Percentiles rank a stretch among this genome's conserved stretches.
phyloP scores from a whole-genome alignment of 2,113 vertebrate genomes.

The Nesogale talazaci region DNA sequence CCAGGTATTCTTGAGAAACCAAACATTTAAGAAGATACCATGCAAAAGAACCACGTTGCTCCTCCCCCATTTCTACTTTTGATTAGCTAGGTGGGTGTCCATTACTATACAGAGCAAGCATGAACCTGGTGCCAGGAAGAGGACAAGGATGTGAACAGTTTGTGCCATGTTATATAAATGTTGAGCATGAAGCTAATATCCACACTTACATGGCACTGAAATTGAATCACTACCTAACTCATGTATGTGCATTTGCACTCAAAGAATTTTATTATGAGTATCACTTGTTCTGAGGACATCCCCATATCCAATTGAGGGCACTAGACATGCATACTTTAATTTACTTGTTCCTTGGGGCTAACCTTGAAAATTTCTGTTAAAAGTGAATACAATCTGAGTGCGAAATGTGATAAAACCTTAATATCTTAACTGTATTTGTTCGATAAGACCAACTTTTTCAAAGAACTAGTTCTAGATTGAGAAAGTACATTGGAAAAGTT shows the following conservation, averaged over 20 bases:
- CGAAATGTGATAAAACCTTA: no score
- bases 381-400: neutral
- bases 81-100: neutral
- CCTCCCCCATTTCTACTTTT: no score
- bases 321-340: accelerated
- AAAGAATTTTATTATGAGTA: neutral
- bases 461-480: neutral
- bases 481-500: no score
- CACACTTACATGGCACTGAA: accelerated
- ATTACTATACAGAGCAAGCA: neutral
- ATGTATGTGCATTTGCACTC: accelerated
- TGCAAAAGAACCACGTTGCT: no score
- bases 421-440: neutral
- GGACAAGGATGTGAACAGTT: accelerated
- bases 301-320: accelerated
- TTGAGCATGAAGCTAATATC: neutral
- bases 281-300: accelerated
- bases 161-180: neutral
- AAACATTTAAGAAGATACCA: neutral
- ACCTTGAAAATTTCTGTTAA: accelerated
- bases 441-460: neutral
- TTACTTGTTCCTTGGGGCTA: accelerated
- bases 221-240: neutral
- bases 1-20: neutral
- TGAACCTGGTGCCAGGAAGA: neutral